Percentiles rank a stretch among this genome's conserved stretches.
phyloP scores from a whole-genome alignment of 2,797 vertebrate genomes.

The Muscicapa striata region DNA sequence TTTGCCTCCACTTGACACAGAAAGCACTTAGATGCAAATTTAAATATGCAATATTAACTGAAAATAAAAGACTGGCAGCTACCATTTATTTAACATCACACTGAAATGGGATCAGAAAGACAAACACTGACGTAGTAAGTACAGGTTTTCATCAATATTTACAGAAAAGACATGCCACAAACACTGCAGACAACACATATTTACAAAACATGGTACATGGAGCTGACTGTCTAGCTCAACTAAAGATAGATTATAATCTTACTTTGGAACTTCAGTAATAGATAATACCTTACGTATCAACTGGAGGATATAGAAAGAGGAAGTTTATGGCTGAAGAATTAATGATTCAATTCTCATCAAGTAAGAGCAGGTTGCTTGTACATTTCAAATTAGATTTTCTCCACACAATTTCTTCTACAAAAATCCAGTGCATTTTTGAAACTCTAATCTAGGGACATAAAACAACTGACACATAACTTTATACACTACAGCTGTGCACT shows the following conservation, averaged over 20 bases:
- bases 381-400: constrained; percentile 27
- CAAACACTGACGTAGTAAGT: neutral
- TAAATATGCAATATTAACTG: neutral
- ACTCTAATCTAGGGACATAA: neutral
- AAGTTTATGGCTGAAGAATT: constrained; percentile 1
- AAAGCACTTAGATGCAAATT: neutral
- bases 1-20: neutral
- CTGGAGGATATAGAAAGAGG: neutral
- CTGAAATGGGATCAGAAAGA: neutral
- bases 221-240: neutral
- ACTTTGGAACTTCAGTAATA: neutral
- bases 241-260: neutral
- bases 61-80: neutral
- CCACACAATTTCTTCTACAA: neutral
- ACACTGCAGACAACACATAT: neutral
- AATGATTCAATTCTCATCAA: neutral
- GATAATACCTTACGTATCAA: neutral
- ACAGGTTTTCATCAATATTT: neutral
- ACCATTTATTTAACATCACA: neutral
- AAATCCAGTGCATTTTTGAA: neutral
- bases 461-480: neutral
- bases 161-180: neutral
- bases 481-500: neutral
- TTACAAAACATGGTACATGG: neutral
- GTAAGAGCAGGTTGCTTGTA: neutral